phyloP scores from a whole-genome alignment of 2,888 invertebrate genomes.

The Pyrrhosoma nymphula region DNA sequence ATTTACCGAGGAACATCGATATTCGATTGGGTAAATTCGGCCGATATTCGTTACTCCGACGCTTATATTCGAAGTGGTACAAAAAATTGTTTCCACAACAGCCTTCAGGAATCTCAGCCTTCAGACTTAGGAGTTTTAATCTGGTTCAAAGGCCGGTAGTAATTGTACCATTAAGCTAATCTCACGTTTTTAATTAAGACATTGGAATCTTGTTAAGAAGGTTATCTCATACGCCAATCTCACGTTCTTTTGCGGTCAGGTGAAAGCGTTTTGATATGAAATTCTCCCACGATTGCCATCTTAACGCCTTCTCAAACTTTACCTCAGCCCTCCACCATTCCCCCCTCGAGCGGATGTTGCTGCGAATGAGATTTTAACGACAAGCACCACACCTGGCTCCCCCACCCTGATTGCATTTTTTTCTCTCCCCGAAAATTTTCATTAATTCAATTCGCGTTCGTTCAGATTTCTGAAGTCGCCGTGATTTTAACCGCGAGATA shows the following conservation, averaged over 20 bases:
- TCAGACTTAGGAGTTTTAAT: too few relatives aligned
- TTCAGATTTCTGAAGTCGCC: neutral
- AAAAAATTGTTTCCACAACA: too few relatives aligned
- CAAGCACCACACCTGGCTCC: neutral
- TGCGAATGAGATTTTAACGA: neutral
- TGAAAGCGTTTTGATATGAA: neutral
- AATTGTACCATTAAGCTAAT: neutral
- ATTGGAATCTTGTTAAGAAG: neutral
- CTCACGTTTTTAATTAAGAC: neutral
- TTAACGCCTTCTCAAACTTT: neutral
- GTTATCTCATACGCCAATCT: neutral
- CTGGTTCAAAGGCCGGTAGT: too few relatives aligned
- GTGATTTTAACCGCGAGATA: neutral
- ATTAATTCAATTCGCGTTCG: neutral
- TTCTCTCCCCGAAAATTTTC: neutral
- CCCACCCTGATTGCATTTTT: neutral
- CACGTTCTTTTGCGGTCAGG: neutral
- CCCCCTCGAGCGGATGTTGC: neutral
- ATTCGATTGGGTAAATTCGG: too few relatives aligned
- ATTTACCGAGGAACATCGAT: too few relatives aligned
- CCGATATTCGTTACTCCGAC: too few relatives aligned
- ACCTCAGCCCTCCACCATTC: neutral
- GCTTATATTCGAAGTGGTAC: too few relatives aligned
- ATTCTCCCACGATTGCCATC: neutral
- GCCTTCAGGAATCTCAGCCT: too few relatives aligned